Base-by-base conservation (phyloP, 2,888 invertebrate genomes). In the Athripsodes cinereus region DNA sequence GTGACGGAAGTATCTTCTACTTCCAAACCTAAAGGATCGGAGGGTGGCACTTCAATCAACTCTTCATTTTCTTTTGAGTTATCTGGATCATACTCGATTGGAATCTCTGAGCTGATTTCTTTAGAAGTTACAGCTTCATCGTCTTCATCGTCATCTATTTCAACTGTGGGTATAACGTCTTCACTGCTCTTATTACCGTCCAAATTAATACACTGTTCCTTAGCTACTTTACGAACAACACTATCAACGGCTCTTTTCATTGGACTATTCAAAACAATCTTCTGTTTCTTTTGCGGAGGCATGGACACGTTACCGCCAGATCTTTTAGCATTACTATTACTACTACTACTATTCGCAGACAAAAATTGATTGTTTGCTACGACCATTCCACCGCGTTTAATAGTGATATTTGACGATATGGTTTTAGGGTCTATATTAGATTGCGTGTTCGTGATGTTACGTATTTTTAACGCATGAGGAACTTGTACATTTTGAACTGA, bases 111-210 rank as follows among this genome's bases (percentile, higher is more conserved):
- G 16, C 22, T 40, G 8, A 34, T 48, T 1, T 2, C n/a, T 10
- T 52, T 22, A 0, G 16, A 5, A 19, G 47, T 19, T 6, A 11
- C 34, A 16, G 34, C 40, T 11, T 57, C 55, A 5, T 62, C 58
- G 19, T 74, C 73, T n/a, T n/a, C n/a, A 64, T 78, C 76, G 67
- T 76, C 75, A 66, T 77, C 77, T 48, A 77, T 66, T 55, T 76
- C 73, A 3, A 76, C 74, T 53, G 73, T 74, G 52, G 69, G 65
- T 19, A 59, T 57, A 1, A 26, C 34, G 11, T 26, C 26, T 8
- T 40, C 13, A 16, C 6, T 31, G n/a, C 6, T n/a, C 40, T 35
- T 34, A 16, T 40, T 34, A 22, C n/a, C 40, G 13, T 13, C 16
- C 13, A 40, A 40, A 13, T 40, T 16, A 8, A 40, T 40, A 40